phyloP scores from a whole-genome alignment of 2,888 invertebrate genomes.

The Abscondita cerata region DNA sequence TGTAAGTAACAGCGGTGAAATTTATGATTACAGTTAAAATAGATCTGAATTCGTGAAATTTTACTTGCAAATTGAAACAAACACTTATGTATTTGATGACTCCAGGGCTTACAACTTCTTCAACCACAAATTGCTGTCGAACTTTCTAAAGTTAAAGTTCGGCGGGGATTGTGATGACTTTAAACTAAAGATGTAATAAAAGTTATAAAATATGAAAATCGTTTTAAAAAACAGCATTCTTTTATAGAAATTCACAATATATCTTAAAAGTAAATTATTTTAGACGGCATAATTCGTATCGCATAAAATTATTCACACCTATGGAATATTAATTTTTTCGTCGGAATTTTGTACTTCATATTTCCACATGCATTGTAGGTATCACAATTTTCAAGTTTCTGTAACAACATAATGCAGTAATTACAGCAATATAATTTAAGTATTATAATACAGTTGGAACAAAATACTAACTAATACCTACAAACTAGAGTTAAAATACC shows the following conservation, averaged over 20 bases:
- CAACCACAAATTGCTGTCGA: conserved; percentile 32
- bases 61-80: conserved; percentile 45
- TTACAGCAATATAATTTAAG: too few relatives aligned
- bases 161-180: conserved; percentile 31
- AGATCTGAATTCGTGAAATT: conserved; percentile 42
- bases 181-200: conserved; percentile 35
- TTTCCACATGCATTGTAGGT: too few relatives aligned
- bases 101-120: conserved; percentile 29
- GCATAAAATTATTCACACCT: too few relatives aligned
- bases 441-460: too few relatives aligned
- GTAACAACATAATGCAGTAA: too few relatives aligned
- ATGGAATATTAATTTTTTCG: too few relatives aligned
- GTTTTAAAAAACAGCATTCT: conserved; percentile 32
- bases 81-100: conserved; percentile 29
- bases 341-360: too few relatives aligned
- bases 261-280: too few relatives aligned
- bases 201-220: conserved; percentile 40
- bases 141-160: conserved; percentile 32
- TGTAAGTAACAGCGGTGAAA: conserved; percentile 27
- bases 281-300: too few relatives aligned
- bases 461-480: too few relatives aligned
- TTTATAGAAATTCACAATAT: neutral
- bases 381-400: too few relatives aligned
- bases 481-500: too few relatives aligned
- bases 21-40: conserved; percentile 35